phyloP scores from a whole-genome alignment of 2,888 invertebrate genomes.

The Nephrotoma appendiculata region DNA sequence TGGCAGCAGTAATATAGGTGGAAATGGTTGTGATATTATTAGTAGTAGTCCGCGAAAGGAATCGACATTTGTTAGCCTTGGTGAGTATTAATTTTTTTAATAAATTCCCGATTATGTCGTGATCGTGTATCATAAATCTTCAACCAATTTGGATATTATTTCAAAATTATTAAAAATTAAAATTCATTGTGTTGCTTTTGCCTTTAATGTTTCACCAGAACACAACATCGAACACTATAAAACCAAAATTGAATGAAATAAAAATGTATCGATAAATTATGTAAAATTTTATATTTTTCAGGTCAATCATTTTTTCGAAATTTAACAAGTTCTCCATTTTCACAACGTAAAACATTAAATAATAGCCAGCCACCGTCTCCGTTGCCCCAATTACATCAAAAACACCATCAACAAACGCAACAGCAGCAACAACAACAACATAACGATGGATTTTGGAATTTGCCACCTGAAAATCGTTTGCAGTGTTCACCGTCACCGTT shows the following conservation, averaged over 20 bases:
- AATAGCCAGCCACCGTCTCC: slow-evolving; percentile 17
- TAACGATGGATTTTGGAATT: slow-evolving; percentile 10
- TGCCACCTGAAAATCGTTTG: slow-evolving; percentile 9
- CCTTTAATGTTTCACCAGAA: neutral
- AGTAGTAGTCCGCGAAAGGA: slow-evolving; percentile 24
- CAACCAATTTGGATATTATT: slow-evolving; percentile 6
- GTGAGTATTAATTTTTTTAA: slow-evolving; percentile 15
- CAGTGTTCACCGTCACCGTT: slow-evolving; percentile 13
- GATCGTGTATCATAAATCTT: neutral
- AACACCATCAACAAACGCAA: neutral
- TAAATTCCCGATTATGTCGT: neutral
- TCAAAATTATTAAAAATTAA: neutral
- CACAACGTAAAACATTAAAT: slow-evolving; percentile 25
- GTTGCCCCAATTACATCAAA: neutral
- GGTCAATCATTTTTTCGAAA: slow-evolving; percentile 28
- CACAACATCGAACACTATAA: neutral
- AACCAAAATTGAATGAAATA: neutral
- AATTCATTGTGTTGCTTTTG: neutral
- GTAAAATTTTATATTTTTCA: slow-evolving; percentile 10
- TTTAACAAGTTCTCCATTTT: slow-evolving; percentile 30
- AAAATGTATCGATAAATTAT: neutral
- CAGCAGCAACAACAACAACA: neutral
- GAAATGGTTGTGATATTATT: slow-evolving; percentile 11
- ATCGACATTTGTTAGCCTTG: slow-evolving; percentile 28
- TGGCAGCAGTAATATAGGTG: neutral